These are phyloP conservation scores for Antigone vipio DNA, from an alignment of 2,113 vertebrate genomes.

Conservation along the genomic window DNA sequence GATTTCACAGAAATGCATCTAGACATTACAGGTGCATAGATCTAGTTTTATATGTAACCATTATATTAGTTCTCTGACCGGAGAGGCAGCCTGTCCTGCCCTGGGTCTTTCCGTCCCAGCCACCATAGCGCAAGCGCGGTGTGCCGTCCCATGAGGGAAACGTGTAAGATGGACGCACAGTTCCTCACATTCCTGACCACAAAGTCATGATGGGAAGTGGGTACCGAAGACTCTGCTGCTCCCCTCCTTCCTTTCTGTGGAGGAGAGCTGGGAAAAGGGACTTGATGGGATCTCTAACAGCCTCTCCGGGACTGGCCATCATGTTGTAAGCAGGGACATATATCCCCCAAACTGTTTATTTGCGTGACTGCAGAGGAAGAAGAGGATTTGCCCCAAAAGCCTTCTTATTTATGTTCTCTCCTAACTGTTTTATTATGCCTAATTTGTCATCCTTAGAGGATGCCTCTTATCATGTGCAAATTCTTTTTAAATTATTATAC, in stretches of 20 bases:
- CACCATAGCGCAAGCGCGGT: not conserved
- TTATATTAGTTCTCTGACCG: not conserved
- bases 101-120: not conserved
- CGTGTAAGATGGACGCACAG: accelerated
- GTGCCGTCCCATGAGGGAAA: accelerated
- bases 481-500: constrained; percentile 60
- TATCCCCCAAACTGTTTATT: not conserved
- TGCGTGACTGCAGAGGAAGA: not conserved
- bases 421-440: constrained; percentile 43
- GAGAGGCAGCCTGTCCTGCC: not conserved
- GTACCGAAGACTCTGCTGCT: not conserved
- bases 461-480: constrained; percentile 44
- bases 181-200: not conserved
- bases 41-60: not conserved
- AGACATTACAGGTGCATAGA: not conserved
- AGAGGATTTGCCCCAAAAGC: constrained; percentile 42
- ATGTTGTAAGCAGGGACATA: not conserved
- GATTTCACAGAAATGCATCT: accelerated
- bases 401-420: constrained; percentile 44
- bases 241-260: not conserved
- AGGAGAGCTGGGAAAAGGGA: not conserved
- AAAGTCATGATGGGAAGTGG: not conserved
- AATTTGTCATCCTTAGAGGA: constrained; percentile 54
- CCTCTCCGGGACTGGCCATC: not conserved
- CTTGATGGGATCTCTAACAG: not conserved